Evolutionary conservation across 2,113 vertebrate species (phyloP), one percentile per base, ranked within the genome.

Genomic region (Cynopterus brachyotis): DNA sequence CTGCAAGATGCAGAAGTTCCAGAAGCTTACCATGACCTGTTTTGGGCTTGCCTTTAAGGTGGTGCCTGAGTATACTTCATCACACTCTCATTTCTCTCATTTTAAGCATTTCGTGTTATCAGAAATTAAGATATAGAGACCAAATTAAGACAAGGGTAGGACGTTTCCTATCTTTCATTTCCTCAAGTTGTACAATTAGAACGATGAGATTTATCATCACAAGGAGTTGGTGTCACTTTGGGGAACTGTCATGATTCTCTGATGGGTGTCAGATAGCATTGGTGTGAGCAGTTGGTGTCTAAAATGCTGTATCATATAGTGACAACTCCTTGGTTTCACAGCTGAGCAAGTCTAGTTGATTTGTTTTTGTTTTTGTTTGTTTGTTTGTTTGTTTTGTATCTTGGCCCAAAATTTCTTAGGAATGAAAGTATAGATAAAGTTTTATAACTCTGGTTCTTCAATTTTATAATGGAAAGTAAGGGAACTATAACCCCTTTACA

Each of bases 91-190:
- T 84, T 75, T 78, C 60, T 91, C 81, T 84, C 59, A 81, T 50
- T 93, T 95, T 42, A 95, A 84, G 20, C 37, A 45, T 64, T 90
- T 40, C 69, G 4, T 86, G 26, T 76, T 81, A 93, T 47, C 78
- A 96, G 66, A 91, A 95, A 96, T 91, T 62, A 93, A 89, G 66
- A 73, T 2, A 26, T 17, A 26, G 9, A 19, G 32, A 87, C n/a
- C 45, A 92, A 82, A 72, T 50, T 50, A 50, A 50, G 50, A 16
- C 50, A 50, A 50, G 50, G 50, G 50, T 30, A 79, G 72, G 40
- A 92, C 42, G 73, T 81, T 92, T 91, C 89, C 42, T 76, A 15
- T 16, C 42, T 26, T 95, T 95, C 40, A 92, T 79, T 85, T 90
- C 47, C 67, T 97, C 59, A 60, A 89, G 7, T 32, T 85, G 24